Conservation (phyloP, 2,113 vertebrate genomes). For the Sylvia atricapilla region DNA sequence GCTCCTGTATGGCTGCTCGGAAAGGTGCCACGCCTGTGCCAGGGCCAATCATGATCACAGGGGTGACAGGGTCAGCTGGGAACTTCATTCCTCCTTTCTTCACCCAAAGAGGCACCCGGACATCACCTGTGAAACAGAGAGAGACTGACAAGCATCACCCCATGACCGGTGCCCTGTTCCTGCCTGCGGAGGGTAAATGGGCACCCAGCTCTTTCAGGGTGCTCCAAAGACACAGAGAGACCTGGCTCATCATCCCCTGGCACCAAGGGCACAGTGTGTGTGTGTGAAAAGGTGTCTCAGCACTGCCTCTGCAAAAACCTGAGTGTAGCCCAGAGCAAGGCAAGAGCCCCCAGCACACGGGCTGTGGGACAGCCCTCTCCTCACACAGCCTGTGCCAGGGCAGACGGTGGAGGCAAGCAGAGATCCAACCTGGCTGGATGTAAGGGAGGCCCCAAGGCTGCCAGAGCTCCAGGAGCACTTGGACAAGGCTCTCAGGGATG, state of each 20-base stretch:
- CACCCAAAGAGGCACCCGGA: slow-evolving; percentile 87
- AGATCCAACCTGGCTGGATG: neutral
- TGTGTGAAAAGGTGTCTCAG: neutral
- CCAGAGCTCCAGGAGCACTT: neutral
- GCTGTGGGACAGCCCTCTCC: neutral
- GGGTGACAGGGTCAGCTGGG: slow-evolving; percentile 71
- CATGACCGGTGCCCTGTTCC: too few species aligned
- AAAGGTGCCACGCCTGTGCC: slow-evolving; percentile 96
- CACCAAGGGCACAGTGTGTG: neutral
- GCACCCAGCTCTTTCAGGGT: neutral
- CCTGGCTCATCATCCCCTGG: neutral
- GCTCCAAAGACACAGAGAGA: accelerated
- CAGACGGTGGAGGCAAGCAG: neutral
- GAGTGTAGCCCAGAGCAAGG: neutral
- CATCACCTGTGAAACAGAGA: slow-evolving; percentile 66
- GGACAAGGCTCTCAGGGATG: neutral
- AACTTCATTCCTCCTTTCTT: slow-evolving; percentile 85
- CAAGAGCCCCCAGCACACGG: neutral
- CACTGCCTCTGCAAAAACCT: neutral
- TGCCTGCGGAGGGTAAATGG: accelerated
- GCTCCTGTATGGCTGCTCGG: slow-evolving; percentile 87
- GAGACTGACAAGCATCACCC: neutral
- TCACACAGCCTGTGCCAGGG: neutral
- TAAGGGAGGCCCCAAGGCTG: neutral
- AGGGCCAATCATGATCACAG: slow-evolving; percentile 91